A percentile compares a stretch with the other conserved stretches of the same genome.
Evolutionary conservation across 2,113 vertebrate species (phyloP).

Genomic region (Picathartes gymnocephalus): DNA sequence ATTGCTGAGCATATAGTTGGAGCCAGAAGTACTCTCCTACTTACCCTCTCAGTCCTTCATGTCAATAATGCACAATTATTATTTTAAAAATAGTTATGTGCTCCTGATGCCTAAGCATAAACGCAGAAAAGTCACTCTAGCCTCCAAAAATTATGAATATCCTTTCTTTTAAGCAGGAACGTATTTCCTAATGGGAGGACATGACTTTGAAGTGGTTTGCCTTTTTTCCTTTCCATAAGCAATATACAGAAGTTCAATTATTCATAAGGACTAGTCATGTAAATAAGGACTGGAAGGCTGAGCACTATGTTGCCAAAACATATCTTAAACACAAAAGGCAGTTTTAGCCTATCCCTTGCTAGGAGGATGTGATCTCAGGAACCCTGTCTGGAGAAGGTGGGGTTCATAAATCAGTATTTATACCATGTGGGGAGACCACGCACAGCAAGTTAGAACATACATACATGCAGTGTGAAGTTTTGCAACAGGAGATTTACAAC

Average conservation of each 20-base stretch:
- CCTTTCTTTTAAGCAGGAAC: not conserved
- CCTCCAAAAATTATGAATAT: not conserved
- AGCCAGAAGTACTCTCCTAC: not conserved
- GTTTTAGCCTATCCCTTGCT: not conserved
- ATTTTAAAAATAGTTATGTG: not conserved
- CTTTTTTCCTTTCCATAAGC: not conserved
- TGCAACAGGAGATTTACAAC: not conserved
- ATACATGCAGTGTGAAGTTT: not conserved
- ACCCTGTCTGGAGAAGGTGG: not conserved
- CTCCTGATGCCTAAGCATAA: not conserved
- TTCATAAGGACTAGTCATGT: not conserved
- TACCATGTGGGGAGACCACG: not conserved
- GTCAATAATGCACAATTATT: not conserved
- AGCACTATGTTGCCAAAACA: not conserved
- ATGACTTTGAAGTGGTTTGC: not conserved
- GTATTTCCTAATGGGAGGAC: not conserved
- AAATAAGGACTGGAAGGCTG: not conserved
- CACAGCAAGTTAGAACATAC: not conserved
- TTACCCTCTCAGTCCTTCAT: not conserved
- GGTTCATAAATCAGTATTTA: not conserved
- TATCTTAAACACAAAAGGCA: not conserved
- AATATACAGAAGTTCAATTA: conserved; percentile 11
- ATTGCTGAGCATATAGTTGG: not conserved
- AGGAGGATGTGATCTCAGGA: not conserved
- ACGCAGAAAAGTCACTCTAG: not conserved